Evolutionary conservation across 2,888 invertebrate genomes (phyloP), one percentile per base, ranked within the genome.

Genomic region (Pammene aurita): DNA sequence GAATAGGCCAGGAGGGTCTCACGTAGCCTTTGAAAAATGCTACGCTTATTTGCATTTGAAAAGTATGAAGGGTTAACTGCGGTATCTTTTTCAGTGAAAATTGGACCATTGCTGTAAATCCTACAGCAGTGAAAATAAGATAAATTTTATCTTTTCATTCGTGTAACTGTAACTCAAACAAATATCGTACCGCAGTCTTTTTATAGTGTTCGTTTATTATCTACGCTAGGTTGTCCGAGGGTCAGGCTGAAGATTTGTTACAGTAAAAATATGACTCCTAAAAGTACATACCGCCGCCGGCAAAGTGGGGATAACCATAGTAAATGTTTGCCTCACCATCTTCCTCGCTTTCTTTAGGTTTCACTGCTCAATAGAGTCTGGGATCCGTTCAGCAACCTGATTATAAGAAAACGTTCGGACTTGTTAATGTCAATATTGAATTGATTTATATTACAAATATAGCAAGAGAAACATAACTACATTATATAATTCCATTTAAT

Each of bases 1-100:
- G 44, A 64, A 68, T 68, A 68, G 63, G 64, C 46, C 44, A 58
- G 58, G 46, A 48, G 64, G 64, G 63, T 52, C 64, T 54, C 64
- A 54, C 69, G 65, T 55, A 60, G 64, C 69, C 69, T 69, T 69
- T 69, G 60, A 69, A 60, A 66, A 65, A 58, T 75, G 72, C 67
- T 72, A 73, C 68, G 65, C 63, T 60, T 64, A 75, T 77, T 75
- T 76, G 73, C 75, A 78, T 75, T 77, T 77, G 74, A 73, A 74
- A 74, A 76, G 71, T 69, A 63, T 68, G 62, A 72, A 66, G 69
- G 72, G 65, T 72, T 68, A 70, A 64, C 65, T 60, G 69, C 41
- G 69, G 52, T 41, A 52, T 57, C 50, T 60, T 38, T 69, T 69
- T 65, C 64, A 60, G 65, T 69, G 64, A 65, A 65, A 69, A 65